Evolutionary conservation across 2,888 invertebrate genomes (phyloP).

Genomic region (Harmothoe impar): DNA sequence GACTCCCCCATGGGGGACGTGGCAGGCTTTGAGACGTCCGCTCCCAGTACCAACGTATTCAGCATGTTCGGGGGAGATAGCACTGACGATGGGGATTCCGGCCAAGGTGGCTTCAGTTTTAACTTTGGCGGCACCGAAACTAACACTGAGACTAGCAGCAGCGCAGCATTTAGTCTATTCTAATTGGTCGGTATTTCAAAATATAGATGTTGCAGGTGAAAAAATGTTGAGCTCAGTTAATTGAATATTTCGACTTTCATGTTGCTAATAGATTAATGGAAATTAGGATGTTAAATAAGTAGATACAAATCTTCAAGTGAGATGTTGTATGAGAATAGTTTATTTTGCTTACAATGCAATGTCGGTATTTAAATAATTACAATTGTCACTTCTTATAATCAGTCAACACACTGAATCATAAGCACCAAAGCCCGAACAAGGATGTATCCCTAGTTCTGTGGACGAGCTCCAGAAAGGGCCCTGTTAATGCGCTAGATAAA

Average conservation of each 20-base stretch:
- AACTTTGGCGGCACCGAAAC: constrained; percentile 21
- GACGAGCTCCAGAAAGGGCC: too few species aligned
- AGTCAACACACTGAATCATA: background rate
- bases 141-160: background rate
- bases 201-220: background rate
- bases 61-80: constrained; percentile 19
- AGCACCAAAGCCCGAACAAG: constrained; percentile 16
- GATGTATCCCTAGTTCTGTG: background rate
- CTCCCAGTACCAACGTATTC: background rate
- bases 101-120: constrained; percentile 8
- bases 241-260: too few species aligned
- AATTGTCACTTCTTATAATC: background rate
- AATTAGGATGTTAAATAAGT: background rate
- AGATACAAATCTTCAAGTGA: background rate
- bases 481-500: too few species aligned
- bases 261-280: too few species aligned
- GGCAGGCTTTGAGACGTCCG: background rate
- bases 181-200: background rate
- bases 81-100: background rate
- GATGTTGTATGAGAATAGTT: background rate
- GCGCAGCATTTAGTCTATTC: constrained; percentile 10
- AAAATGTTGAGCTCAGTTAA: too few species aligned
- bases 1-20: background rate
- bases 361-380: background rate
- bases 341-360: background rate